Conservation (phyloP, 2,113 vertebrate species). For the Brachypodius melanocephalos region DNA sequence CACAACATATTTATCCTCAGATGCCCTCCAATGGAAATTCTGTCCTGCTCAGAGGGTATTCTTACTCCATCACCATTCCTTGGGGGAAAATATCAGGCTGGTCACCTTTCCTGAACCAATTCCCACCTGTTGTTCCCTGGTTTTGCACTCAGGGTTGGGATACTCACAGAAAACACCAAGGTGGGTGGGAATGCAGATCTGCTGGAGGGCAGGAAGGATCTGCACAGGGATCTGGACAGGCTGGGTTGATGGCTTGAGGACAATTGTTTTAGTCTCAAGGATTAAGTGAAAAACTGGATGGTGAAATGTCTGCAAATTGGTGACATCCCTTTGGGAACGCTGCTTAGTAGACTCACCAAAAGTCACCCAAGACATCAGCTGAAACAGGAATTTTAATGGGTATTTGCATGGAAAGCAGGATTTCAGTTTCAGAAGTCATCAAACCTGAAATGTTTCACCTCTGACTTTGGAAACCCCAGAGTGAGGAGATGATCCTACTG, state of each 20-base stretch:
- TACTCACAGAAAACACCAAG: neutral
- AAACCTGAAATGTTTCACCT: neutral
- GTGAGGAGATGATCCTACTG: neutral
- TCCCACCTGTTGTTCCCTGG: accelerated
- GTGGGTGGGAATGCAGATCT: neutral
- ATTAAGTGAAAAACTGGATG: neutral
- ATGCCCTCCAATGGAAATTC: neutral
- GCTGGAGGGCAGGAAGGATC: neutral
- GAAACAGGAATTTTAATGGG: neutral
- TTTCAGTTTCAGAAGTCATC: neutral
- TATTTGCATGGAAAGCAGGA: neutral
- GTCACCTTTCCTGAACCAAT: neutral
- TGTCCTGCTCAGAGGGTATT: neutral
- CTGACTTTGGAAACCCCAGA: neutral
- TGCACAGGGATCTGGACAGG: neutral
- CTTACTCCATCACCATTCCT: neutral
- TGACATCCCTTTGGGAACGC: neutral
- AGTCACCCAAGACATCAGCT: neutral
- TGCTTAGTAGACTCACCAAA: neutral
- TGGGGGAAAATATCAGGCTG: neutral
- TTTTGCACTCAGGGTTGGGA: neutral
- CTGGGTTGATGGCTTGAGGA: neutral
- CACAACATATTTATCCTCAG: neutral
- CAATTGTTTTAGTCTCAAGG: neutral
- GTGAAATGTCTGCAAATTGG: neutral